Percentiles rank a stretch among this genome's conserved stretches.
phyloP scores from a whole-genome alignment of 2,113 vertebrate species.

The Tor tambroides region DNA sequence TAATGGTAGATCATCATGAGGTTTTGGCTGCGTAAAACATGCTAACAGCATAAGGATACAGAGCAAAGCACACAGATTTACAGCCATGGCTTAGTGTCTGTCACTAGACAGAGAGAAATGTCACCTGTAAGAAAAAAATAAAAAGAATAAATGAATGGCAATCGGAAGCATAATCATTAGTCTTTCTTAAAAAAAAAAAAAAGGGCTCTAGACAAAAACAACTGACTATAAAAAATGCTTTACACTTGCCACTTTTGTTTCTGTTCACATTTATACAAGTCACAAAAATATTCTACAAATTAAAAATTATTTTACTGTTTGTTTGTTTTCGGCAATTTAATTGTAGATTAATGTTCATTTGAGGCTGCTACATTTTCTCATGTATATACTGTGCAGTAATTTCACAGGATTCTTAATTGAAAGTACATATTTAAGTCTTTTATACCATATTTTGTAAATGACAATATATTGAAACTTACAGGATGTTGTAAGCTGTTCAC shows the following conservation, averaged over 20 bases:
- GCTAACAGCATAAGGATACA: constrained; percentile 75
- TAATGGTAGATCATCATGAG: constrained; percentile 48
- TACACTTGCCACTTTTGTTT: neutral
- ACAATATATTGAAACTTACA: neutral
- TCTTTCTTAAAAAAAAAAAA: neutral
- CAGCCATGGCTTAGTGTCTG: constrained; percentile 17
- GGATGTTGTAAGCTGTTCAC: neutral
- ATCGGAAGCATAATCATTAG: neutral
- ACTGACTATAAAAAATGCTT: neutral
- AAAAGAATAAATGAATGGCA: neutral
- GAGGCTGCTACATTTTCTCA: neutral
- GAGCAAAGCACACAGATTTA: constrained; percentile 53
- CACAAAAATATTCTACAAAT: too few species aligned
- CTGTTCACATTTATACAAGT: neutral
- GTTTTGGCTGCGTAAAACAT: constrained; percentile 57
- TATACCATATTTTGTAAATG: neutral
- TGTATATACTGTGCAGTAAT: too few species aligned
- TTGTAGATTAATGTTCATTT: neutral
- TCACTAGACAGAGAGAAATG: neutral
- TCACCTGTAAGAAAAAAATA: neutral
- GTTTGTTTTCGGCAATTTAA: neutral
- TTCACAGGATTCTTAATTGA: neutral
- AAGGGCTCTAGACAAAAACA: too few species aligned
- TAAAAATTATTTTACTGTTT: too few species aligned
- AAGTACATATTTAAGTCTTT: neutral